Percentiles rank a stretch among this genome's conserved stretches.
Evolutionary conservation across 2,888 invertebrate genomes (phyloP).

Genomic region (Hirudinaria manillensis): DNA sequence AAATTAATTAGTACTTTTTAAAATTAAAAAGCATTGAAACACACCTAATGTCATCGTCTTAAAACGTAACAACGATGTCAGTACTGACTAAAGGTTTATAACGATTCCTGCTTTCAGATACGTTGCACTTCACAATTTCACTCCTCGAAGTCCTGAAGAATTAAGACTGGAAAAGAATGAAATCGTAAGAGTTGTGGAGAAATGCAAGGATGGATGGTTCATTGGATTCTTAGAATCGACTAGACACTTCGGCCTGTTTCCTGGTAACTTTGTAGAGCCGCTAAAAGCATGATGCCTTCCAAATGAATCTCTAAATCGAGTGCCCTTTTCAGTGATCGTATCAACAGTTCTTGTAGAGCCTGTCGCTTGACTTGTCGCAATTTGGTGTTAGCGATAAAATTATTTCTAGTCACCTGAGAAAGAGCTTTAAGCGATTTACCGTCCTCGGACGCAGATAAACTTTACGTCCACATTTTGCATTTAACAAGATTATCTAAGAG

Average conservation of each 20-base stretch:
- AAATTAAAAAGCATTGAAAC: neutral
- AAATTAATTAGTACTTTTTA: too few relatives aligned
- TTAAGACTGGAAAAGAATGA: conserved; percentile 26
- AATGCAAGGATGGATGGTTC: conserved; percentile 32
- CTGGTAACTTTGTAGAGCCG: conserved; percentile 28
- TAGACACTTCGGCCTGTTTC: conserved; percentile 30
- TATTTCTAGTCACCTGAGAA: too few relatives aligned
- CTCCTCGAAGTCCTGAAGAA: conserved; percentile 29
- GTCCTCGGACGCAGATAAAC: too few relatives aligned
- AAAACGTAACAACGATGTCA: neutral
- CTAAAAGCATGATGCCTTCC: neutral
- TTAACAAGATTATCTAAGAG: too few relatives aligned
- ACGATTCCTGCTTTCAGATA: conserved; percentile 21
- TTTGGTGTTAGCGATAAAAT: too few relatives aligned
- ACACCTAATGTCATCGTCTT: neutral
- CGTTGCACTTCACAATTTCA: conserved; percentile 22
- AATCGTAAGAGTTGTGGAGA: conserved; percentile 31
- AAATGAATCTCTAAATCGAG: too few relatives aligned
- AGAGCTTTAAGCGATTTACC: too few relatives aligned
- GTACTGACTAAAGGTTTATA: neutral
- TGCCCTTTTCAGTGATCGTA: too few relatives aligned
- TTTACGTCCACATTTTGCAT: too few relatives aligned
- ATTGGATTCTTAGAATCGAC: conserved; percentile 28
- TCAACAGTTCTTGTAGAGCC: too few relatives aligned
- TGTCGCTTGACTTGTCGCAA: too few relatives aligned